Percentiles rank a stretch among this genome's conserved stretches.
Conservation (phyloP, 2,888 invertebrate genomes). For the Choreutis nemorana region DNA sequence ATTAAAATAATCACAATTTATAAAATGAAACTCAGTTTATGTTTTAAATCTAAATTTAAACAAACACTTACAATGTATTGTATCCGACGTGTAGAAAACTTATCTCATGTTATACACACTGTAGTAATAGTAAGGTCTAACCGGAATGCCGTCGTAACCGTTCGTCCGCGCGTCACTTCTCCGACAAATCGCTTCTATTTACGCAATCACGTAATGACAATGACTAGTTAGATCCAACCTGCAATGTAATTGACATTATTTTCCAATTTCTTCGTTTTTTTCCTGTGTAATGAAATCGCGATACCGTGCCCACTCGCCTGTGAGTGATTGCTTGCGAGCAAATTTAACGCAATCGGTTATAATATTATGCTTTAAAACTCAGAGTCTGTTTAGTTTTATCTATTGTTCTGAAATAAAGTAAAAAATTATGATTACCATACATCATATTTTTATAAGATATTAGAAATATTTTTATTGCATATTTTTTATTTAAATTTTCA, state of each 20-base stretch:
- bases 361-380: no score
- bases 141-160: slow-evolving; percentile 42
- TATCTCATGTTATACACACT: no score
- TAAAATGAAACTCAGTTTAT: not conserved
- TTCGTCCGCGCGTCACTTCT: slow-evolving; percentile 38
- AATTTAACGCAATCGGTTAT: slow-evolving; percentile 9
- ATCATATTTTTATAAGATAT: no score
- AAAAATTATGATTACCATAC: no score
- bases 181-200: slow-evolving; percentile 47
- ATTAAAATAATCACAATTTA: no score
- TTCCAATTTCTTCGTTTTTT: slow-evolving; percentile 54
- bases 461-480: no score
- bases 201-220: slow-evolving; percentile 61
- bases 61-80: no score
- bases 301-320: slow-evolving; percentile 40
- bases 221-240: slow-evolving; percentile 45
- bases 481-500: no score
- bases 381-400: no score
- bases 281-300: slow-evolving; percentile 47
- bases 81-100: no score
- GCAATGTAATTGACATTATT: slow-evolving; percentile 61
- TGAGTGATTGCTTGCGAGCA: slow-evolving; percentile 11
- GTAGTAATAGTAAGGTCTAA: no score
- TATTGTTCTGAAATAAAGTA: no score
- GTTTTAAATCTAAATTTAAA: not conserved